Evolutionary conservation across 2,797 vertebrate species (phyloP).

Genomic region (Ispidina picta): DNA sequence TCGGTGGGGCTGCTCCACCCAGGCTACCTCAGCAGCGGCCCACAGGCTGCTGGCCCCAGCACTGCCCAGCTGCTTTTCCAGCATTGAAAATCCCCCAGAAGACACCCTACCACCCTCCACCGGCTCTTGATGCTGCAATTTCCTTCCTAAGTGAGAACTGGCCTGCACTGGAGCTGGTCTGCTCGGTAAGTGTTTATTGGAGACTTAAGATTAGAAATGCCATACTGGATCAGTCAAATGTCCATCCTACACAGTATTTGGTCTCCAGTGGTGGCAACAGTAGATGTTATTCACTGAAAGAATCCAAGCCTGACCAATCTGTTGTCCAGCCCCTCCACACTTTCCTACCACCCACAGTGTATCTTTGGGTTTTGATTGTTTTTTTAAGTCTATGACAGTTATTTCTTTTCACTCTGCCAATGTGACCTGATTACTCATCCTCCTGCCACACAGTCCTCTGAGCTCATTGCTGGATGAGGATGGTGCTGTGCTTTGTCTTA

Average conservation of each 20-base stretch:
- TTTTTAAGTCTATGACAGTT: background rate
- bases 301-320: background rate
- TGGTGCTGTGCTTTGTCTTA: background rate
- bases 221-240: background rate
- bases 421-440: background rate
- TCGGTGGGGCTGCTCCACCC: too few relatives aligned
- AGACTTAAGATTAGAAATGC: background rate
- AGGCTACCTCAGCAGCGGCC: too few relatives aligned
- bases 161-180: too few relatives aligned
- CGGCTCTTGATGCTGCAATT: too few relatives aligned
- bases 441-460: background rate
- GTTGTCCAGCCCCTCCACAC: background rate
- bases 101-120: too few relatives aligned
- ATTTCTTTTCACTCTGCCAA: rapidly evolving
- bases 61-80: too few relatives aligned
- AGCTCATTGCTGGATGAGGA: background rate
- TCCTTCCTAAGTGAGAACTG: too few relatives aligned
- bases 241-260: background rate
- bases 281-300: background rate
- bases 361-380: background rate
- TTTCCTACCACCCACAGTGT: background rate
- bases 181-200: background rate
- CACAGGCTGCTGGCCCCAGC: too few relatives aligned
- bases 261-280: background rate
- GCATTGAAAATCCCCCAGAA: too few relatives aligned